Conservation (phyloP, 2,797 vertebrate species). For the Spinus pinus region DNA sequence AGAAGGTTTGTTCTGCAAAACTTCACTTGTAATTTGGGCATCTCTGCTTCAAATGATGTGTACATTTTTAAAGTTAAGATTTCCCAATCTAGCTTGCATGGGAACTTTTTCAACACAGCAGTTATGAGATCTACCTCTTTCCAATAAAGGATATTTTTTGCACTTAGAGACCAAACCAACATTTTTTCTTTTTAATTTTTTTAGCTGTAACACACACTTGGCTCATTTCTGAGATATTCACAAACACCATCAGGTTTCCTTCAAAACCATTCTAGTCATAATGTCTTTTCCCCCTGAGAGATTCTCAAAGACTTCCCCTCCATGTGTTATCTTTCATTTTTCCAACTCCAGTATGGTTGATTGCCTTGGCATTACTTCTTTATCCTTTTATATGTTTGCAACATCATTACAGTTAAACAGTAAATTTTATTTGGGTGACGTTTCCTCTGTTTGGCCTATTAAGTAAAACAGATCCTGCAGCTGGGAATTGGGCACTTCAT, state of each 20-base stretch:
- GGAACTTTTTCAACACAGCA: background rate
- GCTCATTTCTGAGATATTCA: background rate
- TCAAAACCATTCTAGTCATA: background rate
- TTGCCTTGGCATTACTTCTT: background rate
- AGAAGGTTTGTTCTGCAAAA: background rate
- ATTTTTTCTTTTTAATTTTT: background rate
- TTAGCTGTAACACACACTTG: background rate
- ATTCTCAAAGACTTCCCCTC: background rate
- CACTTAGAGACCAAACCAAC: background rate
- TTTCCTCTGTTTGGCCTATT: background rate
- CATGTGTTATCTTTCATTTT: background rate
- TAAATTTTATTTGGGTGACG: fast-evolving
- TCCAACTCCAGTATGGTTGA: background rate
- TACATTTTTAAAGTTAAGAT: background rate
- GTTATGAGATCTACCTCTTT: background rate
- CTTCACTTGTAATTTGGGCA: background rate
- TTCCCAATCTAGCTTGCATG: background rate
- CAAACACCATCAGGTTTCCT: background rate
- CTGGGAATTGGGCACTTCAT: background rate
- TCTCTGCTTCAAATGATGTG: background rate
- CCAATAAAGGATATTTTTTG: background rate
- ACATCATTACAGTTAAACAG: background rate
- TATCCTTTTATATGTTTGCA: background rate
- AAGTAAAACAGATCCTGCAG: background rate
- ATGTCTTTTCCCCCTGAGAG: background rate